Evolutionary conservation across 2,888 invertebrate species (phyloP).

Genomic region (Axea sp.): DNA sequence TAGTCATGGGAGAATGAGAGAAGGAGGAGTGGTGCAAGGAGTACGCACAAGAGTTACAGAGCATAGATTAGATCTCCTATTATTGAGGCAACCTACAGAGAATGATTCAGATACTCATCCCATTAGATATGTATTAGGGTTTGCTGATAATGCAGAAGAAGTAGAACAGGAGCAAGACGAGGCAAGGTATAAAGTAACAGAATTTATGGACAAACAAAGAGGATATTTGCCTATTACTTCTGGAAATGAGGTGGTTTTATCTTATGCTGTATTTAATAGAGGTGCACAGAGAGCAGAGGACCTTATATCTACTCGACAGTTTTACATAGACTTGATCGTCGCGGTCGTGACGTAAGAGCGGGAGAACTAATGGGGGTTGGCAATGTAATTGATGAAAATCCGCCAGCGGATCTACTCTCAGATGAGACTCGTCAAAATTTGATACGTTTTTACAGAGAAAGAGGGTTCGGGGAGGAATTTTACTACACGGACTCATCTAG

Average conservation of each 20-base stretch:
- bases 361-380: too few species aligned
- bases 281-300: constrained; percentile 9
- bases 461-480: too few species aligned
- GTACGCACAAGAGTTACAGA: neutral
- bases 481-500: too few species aligned
- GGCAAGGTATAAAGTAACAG: neutral
- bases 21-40: neutral
- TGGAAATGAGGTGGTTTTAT: constrained; percentile 15
- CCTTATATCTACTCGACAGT: neutral
- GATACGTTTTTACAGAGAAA: too few species aligned
- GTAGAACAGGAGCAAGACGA: neutral
- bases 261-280: constrained; percentile 5
- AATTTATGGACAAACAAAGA: constrained; percentile 1
- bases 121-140: neutral
- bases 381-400: too few species aligned
- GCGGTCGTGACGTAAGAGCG: too few species aligned
- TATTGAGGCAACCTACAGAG: neutral
- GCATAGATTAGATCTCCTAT: constrained; percentile 1
- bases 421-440: too few species aligned
- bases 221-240: constrained; percentile 18
- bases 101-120: constrained; percentile 3
- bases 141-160: neutral
- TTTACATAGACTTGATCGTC: too few species aligned
- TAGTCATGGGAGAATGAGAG: neutral
- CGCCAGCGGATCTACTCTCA: too few species aligned